These are phyloP conservation scores for Saturnia japonica DNA, from an alignment of 2,888 invertebrate species.

Conservation along the genomic window DNA sequence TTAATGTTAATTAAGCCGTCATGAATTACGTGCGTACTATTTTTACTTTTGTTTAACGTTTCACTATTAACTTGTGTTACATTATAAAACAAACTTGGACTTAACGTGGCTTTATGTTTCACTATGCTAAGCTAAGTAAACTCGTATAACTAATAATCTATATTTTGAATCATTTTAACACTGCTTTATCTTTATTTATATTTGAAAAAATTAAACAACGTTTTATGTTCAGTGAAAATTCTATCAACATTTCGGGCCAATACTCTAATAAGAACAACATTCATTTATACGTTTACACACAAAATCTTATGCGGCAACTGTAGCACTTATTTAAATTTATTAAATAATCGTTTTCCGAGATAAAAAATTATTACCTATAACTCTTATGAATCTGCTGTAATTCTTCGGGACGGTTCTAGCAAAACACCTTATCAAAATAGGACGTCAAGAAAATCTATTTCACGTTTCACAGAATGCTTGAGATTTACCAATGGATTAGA, in stretches of 20 bases:
- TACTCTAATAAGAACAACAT: too few relatives aligned
- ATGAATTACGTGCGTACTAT: conserved; percentile 40
- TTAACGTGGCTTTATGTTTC: conserved; percentile 1
- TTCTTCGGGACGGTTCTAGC: not conserved
- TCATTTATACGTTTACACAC: not conserved
- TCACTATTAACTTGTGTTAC: conserved; percentile 35
- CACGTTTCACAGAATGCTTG: not conserved
- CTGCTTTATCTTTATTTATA: not conserved
- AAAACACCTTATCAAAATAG: not conserved
- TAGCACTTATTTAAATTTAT: not conserved
- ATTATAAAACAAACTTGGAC: not conserved
- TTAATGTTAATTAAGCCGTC: conserved; percentile 55
- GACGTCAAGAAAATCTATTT: not conserved
- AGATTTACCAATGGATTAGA: not conserved
- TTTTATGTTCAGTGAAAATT: not conserved
- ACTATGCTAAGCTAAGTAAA: not conserved
- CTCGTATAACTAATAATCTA: not conserved
- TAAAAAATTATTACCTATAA: not conserved
- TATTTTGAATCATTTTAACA: conserved; percentile 3
- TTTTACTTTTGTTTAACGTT: conserved; percentile 55
- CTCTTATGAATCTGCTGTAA: not conserved
- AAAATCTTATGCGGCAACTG: not conserved
- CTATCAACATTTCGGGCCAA: too few relatives aligned
- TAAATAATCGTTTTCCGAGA: not conserved
- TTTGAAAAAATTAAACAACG: too few relatives aligned